A percentile compares a stretch with the other conserved stretches of the same genome.
Conservation (phyloP, 2,797 vertebrate genomes). For the Falco biarmicus region DNA sequence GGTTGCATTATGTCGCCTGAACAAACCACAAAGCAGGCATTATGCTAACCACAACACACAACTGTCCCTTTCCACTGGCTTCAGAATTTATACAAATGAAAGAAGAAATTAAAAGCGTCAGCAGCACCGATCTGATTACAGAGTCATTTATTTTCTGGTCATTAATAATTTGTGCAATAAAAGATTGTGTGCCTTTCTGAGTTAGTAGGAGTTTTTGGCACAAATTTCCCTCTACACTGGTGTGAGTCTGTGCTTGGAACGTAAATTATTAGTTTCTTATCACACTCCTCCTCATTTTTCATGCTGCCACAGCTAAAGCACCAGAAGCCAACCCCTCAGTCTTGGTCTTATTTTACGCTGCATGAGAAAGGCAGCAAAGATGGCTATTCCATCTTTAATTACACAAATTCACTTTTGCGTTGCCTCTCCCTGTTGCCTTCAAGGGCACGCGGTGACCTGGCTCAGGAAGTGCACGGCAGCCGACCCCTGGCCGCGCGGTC, state of each 20-base stretch:
- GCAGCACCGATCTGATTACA: constrained; percentile 78
- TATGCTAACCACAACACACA: background rate
- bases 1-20: background rate
- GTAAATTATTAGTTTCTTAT: constrained; percentile 99
- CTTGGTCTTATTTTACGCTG: constrained; percentile 46
- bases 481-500: no score
- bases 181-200: constrained; percentile 86
- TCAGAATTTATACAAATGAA: constrained; percentile 78
- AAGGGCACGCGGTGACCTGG: no score
- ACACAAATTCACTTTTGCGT: background rate
- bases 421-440: no score
- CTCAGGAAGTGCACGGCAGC: no score
- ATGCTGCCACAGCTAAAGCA: constrained; percentile 79
- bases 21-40: background rate
- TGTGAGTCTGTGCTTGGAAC: constrained; percentile 89
- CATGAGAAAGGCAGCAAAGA: background rate
- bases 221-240: constrained; percentile 84
- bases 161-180: constrained; percentile 96
- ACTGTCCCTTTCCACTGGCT: constrained; percentile 16
- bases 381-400: constrained; percentile 37
- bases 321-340: constrained; percentile 65
- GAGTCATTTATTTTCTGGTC: constrained; percentile 82
- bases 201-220: constrained; percentile 91
- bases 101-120: constrained; percentile 68
- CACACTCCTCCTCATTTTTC: constrained; percentile 91